Base-by-base conservation (phyloP, 2,888 invertebrate genomes). In the Bruchidius siliquastri region DNA sequence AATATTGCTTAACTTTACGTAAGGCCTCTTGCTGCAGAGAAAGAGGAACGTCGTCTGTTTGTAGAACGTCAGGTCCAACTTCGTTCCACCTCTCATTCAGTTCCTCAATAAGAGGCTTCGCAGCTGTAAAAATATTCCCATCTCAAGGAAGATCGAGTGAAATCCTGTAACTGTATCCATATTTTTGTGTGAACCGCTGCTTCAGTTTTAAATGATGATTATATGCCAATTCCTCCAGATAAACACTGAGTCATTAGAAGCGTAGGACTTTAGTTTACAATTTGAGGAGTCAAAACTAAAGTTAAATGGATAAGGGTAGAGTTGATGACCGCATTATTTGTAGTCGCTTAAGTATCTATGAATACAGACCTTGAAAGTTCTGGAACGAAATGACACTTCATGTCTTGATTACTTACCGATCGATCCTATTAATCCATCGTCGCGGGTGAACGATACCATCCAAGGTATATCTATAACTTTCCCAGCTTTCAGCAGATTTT, bases 391-490 rank as follows among this genome's bases (percentile, higher is more conserved):
- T n/a, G n/a, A n/a, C n/a, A n/a, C n/a, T n/a, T n/a, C n/a, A n/a
- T n/a, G 18, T 49, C 49, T 18, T 13, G 13, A 49, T 1, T 1
- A 13, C 18, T 49, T 18, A 49, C 49, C 49, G 18, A 49, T 4
- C 1, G 49, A 49, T 49, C 91, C 8, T 8, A 49, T 8, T 8
- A 21, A 13, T 74, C 94, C 94, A 83, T 94, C 94, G 73, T 93
- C 91, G 18, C 90, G 89, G 0, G 91, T 90, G 70, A 92, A 89
- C 2, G 91, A 90, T 0, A 90, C 88, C 72, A 94, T 88, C 88
- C 93, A 91, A 0, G 94, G 94, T 4, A 91, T 82, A 75, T 91
- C 89, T n/a, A 90, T 87, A 79, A 91, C 90, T 32, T 88, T 86
- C 0, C 92, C 92, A 6, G 87, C 86, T 71, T 83, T 86, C 0